Conservation (phyloP, 2,113 vertebrate species). For the Heliornis fulica region DNA sequence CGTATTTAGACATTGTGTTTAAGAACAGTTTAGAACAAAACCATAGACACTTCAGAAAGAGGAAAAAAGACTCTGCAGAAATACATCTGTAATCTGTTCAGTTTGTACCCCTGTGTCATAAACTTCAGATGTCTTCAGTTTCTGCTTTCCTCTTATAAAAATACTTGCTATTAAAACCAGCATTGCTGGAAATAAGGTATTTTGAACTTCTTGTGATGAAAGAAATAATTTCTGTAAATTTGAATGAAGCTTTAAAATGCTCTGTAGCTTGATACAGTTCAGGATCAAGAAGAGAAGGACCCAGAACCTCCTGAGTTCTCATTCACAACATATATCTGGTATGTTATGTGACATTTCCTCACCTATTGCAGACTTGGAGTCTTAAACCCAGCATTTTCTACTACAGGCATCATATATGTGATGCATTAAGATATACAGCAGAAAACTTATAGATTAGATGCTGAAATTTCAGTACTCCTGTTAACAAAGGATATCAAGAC, state of each 20-base stretch:
- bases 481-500: not conserved
- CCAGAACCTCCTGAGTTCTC: not conserved
- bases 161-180: not conserved
- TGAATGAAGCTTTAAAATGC: not conserved
- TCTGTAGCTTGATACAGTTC: not conserved
- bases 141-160: not conserved
- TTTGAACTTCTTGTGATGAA: not conserved
- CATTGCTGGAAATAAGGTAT: not conserved
- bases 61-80: not conserved
- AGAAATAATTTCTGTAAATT: not conserved
- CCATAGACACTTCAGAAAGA: not conserved
- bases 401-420: not conserved
- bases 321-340: not conserved
- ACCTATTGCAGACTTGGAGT: not conserved
- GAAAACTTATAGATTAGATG: not conserved
- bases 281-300: not conserved
- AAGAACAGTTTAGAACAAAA: conserved; percentile 1
- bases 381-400: not conserved
- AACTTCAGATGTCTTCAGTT: not conserved
- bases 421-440: not conserved
- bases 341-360: not conserved
- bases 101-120: not conserved
- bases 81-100: not conserved
- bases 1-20: not conserved
- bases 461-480: not conserved